Evolutionary conservation across 2,797 vertebrate species (phyloP).

Genomic region (Chlorospingus semifuscus): DNA sequence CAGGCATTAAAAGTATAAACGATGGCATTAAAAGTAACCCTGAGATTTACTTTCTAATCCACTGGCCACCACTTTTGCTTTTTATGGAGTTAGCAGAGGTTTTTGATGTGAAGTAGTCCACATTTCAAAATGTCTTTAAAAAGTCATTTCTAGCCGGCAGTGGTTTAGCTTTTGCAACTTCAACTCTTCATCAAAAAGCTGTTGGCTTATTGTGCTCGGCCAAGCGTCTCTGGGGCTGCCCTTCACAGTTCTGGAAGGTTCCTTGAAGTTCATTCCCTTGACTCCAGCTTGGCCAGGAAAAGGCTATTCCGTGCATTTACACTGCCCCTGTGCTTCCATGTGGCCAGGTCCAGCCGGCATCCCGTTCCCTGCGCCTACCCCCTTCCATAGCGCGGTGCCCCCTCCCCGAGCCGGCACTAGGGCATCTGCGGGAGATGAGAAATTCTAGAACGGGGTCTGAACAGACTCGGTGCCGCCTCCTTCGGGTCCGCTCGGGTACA

Average conservation of each 20-base stretch:
- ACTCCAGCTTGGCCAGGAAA: not conserved
- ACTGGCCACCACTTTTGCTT: not conserved
- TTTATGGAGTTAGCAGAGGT: not conserved
- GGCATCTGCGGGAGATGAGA: not conserved
- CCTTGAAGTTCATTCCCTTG: too few relatives aligned
- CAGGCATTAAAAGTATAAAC: not conserved
- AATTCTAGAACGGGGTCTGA: rapidly evolving
- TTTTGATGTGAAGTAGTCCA: not conserved
- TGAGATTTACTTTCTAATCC: not conserved
- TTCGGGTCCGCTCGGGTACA: rapidly evolving
- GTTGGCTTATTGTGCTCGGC: rapidly evolving
- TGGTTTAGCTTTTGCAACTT: not conserved
- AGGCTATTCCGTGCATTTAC: not conserved
- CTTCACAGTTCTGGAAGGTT: not conserved
- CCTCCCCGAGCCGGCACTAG: rapidly evolving
- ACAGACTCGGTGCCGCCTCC: rapidly evolving
- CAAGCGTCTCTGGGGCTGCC: too few relatives aligned
- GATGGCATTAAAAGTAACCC: not conserved
- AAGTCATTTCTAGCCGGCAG: not conserved
- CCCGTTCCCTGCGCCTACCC: rapidly evolving
- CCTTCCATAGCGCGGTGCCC: rapidly evolving
- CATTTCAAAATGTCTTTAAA: not conserved
- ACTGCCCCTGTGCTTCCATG: rapidly evolving
- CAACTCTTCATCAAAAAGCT: not conserved
- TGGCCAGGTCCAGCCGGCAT: rapidly evolving